Conservation (phyloP, 2,888 invertebrate species). For the Stegophylla sp. region DNA sequence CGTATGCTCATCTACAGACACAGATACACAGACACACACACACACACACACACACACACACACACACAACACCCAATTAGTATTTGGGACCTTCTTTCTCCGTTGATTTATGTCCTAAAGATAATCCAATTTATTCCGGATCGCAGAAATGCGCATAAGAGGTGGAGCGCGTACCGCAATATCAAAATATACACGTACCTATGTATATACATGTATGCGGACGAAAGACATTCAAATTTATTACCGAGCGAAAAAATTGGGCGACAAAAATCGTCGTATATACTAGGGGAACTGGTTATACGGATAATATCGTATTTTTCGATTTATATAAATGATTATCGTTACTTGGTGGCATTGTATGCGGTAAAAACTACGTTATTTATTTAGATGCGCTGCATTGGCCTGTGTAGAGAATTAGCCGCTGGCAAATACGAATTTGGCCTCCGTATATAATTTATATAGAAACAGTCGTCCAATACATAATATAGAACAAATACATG, state of each 20-base stretch:
- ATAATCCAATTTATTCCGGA: constrained; percentile 54
- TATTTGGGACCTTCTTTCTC: constrained; percentile 33
- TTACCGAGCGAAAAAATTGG: constrained; percentile 50
- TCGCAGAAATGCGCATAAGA: constrained; percentile 9
- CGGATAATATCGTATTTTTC: constrained; percentile 28
- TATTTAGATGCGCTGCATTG: constrained; percentile 16
- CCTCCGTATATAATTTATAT: neutral
- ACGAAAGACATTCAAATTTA: constrained; percentile 53
- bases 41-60: neutral
- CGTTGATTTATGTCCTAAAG: constrained; percentile 45
- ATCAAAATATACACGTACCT: constrained; percentile 4
- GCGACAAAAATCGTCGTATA: constrained; percentile 35
- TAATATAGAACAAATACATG: too few relatives aligned
- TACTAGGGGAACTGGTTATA: constrained; percentile 39
- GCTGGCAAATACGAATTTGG: constrained; percentile 5
- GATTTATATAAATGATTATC: constrained; percentile 54
- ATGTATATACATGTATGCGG: neutral
- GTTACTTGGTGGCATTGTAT: constrained; percentile 36
- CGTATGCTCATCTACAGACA: neutral
- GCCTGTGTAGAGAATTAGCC: neutral
- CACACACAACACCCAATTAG: constrained; percentile 26
- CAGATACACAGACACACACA: neutral
- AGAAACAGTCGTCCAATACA: too few relatives aligned
- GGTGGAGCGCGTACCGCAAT: neutral
- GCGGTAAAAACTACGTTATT: constrained; percentile 42